Percentiles rank a stretch among this genome's conserved stretches.
phyloP scores from a whole-genome alignment of 2,113 vertebrate genomes.

The Ophiodon elongatus region DNA sequence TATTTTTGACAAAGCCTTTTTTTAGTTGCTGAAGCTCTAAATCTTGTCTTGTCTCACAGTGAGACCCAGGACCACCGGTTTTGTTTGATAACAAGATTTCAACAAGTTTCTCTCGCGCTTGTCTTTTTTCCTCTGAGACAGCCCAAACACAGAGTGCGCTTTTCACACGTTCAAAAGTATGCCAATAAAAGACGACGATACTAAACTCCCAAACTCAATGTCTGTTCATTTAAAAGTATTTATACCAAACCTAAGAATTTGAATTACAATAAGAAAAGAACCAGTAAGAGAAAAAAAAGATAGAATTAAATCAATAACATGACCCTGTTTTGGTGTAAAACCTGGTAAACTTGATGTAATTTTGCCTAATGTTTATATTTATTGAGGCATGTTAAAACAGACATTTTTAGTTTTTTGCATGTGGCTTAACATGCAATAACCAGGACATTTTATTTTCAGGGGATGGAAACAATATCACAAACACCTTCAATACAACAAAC shows the following conservation, averaged over 20 bases:
- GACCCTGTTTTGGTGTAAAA: not conserved
- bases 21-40: not conserved
- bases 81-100: not conserved
- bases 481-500: not conserved
- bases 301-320: too few species aligned
- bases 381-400: not conserved
- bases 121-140: not conserved
- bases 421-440: not conserved
- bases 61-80: not conserved
- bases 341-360: not conserved
- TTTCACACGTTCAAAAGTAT: not conserved
- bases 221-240: not conserved
- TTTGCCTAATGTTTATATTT: not conserved
- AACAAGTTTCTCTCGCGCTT: not conserved
- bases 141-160: not conserved
- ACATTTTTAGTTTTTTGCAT: not conserved
- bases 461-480: not conserved
- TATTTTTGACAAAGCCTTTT: not conserved
- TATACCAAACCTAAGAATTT: not conserved
- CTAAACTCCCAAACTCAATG: not conserved
- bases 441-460: not conserved
- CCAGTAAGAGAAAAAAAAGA: not conserved
- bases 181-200: not conserved
- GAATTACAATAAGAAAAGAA: not conserved
- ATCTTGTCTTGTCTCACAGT: not conserved